These are phyloP conservation scores for Pantherophis alleghaniensis DNA, from an alignment of 2,797 vertebrate species.

Conservation along the genomic window DNA sequence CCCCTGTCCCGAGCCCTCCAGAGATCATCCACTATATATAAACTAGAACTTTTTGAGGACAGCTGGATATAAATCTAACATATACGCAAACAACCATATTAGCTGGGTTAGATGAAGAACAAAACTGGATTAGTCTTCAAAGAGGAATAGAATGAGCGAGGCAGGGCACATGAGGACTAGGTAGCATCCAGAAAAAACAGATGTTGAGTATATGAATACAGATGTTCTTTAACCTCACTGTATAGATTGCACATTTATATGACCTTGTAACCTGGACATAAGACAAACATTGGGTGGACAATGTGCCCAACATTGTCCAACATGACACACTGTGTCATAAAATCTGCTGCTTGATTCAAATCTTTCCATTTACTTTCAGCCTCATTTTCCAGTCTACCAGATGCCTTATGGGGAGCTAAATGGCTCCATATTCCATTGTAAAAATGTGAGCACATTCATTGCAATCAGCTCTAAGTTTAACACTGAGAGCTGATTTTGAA, in stretches of 20 bases:
- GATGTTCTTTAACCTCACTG: background rate
- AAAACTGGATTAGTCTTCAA: background rate
- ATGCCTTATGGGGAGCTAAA: background rate
- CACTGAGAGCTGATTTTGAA: background rate
- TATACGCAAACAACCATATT: background rate
- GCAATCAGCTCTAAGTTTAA: background rate
- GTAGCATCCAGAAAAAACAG: background rate
- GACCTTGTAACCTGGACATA: background rate
- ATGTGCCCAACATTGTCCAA: too few relatives aligned
- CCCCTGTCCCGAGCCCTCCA: too few relatives aligned
- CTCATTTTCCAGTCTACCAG: background rate
- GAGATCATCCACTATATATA: too few relatives aligned
- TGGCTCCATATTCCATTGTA: background rate
- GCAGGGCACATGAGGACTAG: background rate
- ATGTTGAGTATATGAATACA: background rate
- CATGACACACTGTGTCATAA: background rate
- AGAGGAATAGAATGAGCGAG: background rate
- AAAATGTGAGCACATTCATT: background rate
- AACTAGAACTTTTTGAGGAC: background rate
- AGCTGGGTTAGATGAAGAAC: background rate
- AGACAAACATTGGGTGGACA: background rate
- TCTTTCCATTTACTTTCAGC: background rate
- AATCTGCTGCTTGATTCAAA: background rate
- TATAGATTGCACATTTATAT: background rate
- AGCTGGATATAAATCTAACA: background rate